Evolutionary conservation across 2,113 vertebrate genomes (phyloP), one percentile per base, ranked within the genome.

Genomic region (Addax nasomaculatus): DNA sequence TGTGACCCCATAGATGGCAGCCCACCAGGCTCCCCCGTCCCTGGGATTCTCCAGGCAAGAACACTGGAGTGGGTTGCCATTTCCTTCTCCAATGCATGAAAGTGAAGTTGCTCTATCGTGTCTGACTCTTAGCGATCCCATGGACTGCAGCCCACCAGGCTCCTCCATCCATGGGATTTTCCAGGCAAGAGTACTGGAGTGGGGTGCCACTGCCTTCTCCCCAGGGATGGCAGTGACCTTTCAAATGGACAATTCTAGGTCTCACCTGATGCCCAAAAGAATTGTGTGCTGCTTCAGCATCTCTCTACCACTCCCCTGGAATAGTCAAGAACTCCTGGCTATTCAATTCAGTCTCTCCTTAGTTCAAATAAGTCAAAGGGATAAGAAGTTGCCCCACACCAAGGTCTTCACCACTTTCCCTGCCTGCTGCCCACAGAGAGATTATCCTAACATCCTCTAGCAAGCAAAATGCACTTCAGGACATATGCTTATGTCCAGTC

Each of bases 221-320:
- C 47, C n/a, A 89, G 23, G 83, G 64, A 76, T 4, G 79, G 36
- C 33, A 94, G 2, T 49, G 21, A 94, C 36, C 19, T 89, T 39
- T 91, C 91, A 89, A 80, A 88, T 49, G 29, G 88, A 73, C 79
- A 89, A 81, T 62, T 92, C 58, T 85, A 89, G 58, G 60, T n/a
- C 53, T 95, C 17, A 8, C 29, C 43, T 55, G 27, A 57, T 51
- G 30, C 36, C 29, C 19, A 17, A 84, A 79, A 92, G 36, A 29
- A 58, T 1, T 79, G 91, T 85, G 55, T 91, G 49, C 39, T 90
- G 23, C 55, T 93, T 36, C 39, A 87, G 47, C 21, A 70, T 90
- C 60, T 67, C 64, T 93, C 49, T 88, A 16, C 19, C 58, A 76
- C 43, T 47, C 13, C 25, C 27, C 19, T 16, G 81, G 64, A 88